Conservation (phyloP, 2,797 vertebrate species). For the Buceros bicornis region DNA sequence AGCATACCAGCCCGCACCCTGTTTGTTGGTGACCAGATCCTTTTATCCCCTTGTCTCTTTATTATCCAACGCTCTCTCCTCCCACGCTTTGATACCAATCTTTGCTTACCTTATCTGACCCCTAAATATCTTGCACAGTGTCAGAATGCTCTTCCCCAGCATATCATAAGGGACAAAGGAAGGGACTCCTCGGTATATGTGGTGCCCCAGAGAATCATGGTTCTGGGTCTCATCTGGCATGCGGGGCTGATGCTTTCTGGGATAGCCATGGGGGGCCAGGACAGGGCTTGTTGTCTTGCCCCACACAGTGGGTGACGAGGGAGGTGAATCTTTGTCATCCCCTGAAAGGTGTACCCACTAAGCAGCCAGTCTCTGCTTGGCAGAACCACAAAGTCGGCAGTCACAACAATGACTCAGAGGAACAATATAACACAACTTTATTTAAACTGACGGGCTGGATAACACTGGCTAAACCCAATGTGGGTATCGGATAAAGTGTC, state of each 20-base stretch:
- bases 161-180: neutral
- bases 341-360: no score
- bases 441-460: no score
- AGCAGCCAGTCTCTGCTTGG: no score
- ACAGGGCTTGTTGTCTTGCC: no score
- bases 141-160: neutral
- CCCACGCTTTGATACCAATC: neutral
- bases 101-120: neutral
- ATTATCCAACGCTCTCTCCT: neutral
- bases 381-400: no score
- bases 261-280: accelerated
- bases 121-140: neutral
- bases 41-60: neutral
- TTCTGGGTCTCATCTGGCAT: neutral
- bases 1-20: no score
- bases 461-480: no score
- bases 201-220: accelerated
- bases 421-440: no score
- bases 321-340: no score
- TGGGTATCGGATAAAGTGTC: no score
- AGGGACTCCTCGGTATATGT: neutral
- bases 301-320: no score
- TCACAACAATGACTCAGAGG: no score
- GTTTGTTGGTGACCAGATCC: neutral
- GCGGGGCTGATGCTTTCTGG: neutral